Conservation (phyloP, 2,113 vertebrate species). For the Oreochromis niloticus region DNA sequence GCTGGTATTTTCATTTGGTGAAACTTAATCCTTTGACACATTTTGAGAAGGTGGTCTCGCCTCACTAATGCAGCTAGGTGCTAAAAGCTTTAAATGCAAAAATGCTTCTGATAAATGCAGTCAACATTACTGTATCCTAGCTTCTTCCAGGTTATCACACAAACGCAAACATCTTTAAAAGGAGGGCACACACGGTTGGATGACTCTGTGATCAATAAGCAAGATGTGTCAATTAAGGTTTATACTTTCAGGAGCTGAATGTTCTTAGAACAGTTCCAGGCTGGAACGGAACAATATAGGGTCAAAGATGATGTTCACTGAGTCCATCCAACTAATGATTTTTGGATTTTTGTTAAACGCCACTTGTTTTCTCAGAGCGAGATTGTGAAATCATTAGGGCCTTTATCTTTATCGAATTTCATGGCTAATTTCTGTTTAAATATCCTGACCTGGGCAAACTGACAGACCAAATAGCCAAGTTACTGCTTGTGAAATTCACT, state of each 20-base stretch:
- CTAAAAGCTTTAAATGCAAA: not conserved
- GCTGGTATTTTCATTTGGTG: not conserved
- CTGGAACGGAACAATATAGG: not conserved
- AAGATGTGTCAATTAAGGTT: not conserved
- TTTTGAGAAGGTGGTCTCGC: not conserved
- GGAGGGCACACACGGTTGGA: rapidly evolving
- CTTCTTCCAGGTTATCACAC: not conserved
- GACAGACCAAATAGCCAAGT: not conserved
- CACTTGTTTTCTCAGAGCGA: not conserved
- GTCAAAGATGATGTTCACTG: not conserved
- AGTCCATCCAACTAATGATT: not conserved
- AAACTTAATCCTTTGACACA: not conserved
- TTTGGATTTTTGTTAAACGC: not conserved
- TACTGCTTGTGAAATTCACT: not conserved
- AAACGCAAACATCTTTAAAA: not conserved
- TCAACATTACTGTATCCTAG: rapidly evolving
- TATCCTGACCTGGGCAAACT: not conserved
- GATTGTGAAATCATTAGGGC: not conserved
- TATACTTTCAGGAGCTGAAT: not conserved
- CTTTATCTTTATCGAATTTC: not conserved
- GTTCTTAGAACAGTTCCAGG: not conserved
- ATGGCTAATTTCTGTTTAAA: not conserved
- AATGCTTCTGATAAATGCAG: not conserved
- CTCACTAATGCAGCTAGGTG: not conserved
- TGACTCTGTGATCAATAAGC: not conserved